These are phyloP conservation scores for Conchocele bisecta DNA, from an alignment of 2,888 invertebrate genomes.

Conservation along the genomic window DNA sequence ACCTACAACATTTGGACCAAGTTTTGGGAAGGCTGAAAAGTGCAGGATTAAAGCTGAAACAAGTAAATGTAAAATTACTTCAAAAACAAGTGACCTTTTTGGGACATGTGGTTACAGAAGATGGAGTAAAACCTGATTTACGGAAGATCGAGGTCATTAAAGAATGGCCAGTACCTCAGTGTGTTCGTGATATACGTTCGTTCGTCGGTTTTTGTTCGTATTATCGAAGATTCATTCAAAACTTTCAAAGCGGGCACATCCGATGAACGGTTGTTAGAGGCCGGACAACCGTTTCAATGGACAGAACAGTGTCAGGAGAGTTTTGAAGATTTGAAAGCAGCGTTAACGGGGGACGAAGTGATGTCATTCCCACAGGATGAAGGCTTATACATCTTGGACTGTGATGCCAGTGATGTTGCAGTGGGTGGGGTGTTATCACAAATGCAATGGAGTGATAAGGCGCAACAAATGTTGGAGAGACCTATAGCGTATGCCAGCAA, in stretches of 20 bases:
- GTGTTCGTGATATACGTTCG: neutral
- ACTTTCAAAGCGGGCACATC: slow-evolving; percentile 17
- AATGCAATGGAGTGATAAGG: slow-evolving; percentile 24
- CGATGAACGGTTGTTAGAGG: slow-evolving; percentile 28
- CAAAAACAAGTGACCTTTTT: slow-evolving; percentile 35
- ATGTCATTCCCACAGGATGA: slow-evolving; percentile 39
- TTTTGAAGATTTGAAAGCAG: slow-evolving; percentile 36
- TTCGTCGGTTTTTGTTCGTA: slow-evolving; percentile 41
- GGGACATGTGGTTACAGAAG: slow-evolving; percentile 32
- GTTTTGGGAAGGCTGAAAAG: slow-evolving; percentile 33
- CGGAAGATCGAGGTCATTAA: slow-evolving; percentile 22
- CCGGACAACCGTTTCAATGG: slow-evolving; percentile 39
- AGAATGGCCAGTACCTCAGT: slow-evolving; percentile 26
- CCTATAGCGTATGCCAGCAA: slow-evolving; percentile 44
- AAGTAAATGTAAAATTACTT: slow-evolving; percentile 37
- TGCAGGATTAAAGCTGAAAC: slow-evolving; percentile 46
- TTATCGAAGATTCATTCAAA: slow-evolving; percentile 39
- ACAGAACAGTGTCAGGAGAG: slow-evolving; percentile 30
- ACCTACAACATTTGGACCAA: slow-evolving; percentile 26
- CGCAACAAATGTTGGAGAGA: slow-evolving; percentile 34
- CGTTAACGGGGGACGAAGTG: slow-evolving; percentile 29
- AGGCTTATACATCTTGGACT: slow-evolving; percentile 49
- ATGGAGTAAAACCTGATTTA: slow-evolving; percentile 32
- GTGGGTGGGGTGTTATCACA: slow-evolving; percentile 47
- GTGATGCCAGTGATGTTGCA: slow-evolving; percentile 32